phyloP scores from a whole-genome alignment of 2,797 vertebrate species.

The Pseudochirops cupreus region DNA sequence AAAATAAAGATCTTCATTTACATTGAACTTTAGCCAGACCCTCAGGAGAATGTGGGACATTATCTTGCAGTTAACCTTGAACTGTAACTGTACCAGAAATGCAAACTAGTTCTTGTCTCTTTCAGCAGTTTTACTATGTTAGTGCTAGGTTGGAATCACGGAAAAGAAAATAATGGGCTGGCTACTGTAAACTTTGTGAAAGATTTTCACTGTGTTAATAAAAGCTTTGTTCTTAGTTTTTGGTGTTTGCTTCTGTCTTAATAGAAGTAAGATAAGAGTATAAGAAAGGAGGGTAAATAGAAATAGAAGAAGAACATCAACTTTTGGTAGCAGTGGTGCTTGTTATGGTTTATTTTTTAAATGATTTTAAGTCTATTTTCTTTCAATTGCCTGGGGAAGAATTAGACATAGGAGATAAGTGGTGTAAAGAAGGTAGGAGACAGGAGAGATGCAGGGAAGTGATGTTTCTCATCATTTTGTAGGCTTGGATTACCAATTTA shows the following conservation, averaged over 20 bases:
- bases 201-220: background rate
- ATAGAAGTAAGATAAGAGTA: background rate
- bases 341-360: background rate
- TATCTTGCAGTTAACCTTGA: background rate
- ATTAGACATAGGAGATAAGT: background rate
- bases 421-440: background rate
- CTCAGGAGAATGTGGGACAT: background rate
- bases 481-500: background rate
- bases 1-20: background rate
- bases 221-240: background rate
- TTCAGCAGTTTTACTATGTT: slow-evolving; percentile 17
- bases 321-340: background rate
- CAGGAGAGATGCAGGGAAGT: background rate
- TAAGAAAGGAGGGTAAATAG: background rate
- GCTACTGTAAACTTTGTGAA: background rate
- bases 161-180: background rate
- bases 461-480: background rate
- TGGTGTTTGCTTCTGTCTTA: background rate
- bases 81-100: slow-evolving; percentile 7
- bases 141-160: background rate
- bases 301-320: background rate
- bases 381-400: background rate
- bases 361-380: background rate
- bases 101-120: slow-evolving; percentile 18
- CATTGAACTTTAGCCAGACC: background rate